phyloP scores from a whole-genome alignment of 2,113 vertebrate genomes.

The Muntiacus muntjak region DNA sequence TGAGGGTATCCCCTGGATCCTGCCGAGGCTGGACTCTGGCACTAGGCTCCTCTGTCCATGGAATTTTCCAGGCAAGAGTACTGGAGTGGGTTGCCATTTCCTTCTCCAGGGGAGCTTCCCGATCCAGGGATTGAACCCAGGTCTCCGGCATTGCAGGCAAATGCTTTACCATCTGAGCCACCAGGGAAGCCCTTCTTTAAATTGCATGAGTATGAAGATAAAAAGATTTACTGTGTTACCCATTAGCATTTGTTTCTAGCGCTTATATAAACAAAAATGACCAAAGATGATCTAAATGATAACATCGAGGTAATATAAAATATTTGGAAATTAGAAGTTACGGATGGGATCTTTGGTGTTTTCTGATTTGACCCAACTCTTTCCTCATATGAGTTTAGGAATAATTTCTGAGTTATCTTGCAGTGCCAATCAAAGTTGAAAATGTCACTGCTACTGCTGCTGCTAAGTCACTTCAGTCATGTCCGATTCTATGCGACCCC shows the following conservation, averaged over 20 bases:
- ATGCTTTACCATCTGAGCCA: not conserved
- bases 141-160: not conserved
- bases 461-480: too few species aligned
- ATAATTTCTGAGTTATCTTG: not conserved
- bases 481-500: too few species aligned
- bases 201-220: not conserved
- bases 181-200: not conserved
- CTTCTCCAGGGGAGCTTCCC: not conserved
- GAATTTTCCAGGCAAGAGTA: not conserved
- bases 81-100: not conserved
- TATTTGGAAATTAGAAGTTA: not conserved
- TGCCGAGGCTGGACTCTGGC: too few species aligned
- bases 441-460: not conserved
- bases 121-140: fast-evolving
- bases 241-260: not conserved
- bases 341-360: not conserved
- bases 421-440: not conserved
- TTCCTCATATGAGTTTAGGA: not conserved
- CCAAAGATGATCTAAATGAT: not conserved
- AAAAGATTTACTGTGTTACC: not conserved
- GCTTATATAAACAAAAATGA: not conserved
- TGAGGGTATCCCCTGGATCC: too few species aligned
- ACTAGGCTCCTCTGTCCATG: not conserved
- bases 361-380: not conserved
- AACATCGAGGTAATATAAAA: not conserved